Evolutionary conservation across 1,140 invertebrate genomes (phyloP).

Genomic region (Meloidogyne exigua): DNA sequence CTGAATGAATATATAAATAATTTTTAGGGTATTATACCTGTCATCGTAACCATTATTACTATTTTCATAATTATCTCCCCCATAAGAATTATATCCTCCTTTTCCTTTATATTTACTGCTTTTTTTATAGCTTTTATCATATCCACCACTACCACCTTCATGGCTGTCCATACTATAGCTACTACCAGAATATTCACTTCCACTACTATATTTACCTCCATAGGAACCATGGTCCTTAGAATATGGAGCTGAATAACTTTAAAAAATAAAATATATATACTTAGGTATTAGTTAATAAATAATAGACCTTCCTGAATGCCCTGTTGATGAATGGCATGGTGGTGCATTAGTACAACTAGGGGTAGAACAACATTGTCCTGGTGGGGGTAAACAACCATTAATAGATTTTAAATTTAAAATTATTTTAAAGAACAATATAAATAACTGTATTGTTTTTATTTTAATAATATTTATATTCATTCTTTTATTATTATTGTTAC

Average conservation of each 20-base stretch:
- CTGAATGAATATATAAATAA: background rate
- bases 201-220: background rate
- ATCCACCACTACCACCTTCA: background rate
- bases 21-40: background rate
- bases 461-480: background rate
- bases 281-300: background rate
- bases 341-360: background rate
- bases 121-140: background rate
- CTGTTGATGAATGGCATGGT: background rate
- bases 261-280: background rate
- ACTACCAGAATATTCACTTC: background rate
- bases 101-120: background rate
- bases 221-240: background rate
- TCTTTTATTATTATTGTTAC: no score
- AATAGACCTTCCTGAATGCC: background rate
- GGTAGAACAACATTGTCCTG: background rate
- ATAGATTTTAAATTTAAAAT: background rate
- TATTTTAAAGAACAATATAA: background rate
- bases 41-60: background rate
- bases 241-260: background rate
- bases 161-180: background rate
- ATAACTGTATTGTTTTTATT: background rate
- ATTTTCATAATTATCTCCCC: background rate
- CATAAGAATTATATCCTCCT: background rate
- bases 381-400: background rate